These are phyloP conservation scores for Pitta sordida DNA, from an alignment of 2,113 vertebrate species.

Conservation along the genomic window DNA sequence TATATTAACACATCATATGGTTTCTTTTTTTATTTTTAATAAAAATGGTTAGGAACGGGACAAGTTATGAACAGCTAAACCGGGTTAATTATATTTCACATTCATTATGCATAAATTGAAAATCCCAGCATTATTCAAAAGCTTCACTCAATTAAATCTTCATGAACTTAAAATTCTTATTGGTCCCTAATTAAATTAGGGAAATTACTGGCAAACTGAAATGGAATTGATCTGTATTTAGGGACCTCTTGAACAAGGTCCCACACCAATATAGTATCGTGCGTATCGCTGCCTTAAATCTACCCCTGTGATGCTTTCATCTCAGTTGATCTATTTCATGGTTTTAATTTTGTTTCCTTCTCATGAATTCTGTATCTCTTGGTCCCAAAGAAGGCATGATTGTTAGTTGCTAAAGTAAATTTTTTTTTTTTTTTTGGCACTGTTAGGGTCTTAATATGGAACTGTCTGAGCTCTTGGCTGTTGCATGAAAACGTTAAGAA, in stretches of 20 bases:
- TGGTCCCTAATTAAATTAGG: slow-evolving; percentile 47
- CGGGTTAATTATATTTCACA: slow-evolving; percentile 60
- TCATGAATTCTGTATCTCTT: neutral
- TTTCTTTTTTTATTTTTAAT: neutral
- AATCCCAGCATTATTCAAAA: slow-evolving; percentile 50
- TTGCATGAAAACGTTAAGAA: neutral
- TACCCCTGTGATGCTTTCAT: neutral
- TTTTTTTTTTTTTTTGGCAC: neutral
- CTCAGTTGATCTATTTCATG: neutral
- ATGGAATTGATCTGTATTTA: slow-evolving; percentile 7
- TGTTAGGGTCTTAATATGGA: neutral
- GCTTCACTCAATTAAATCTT: slow-evolving; percentile 58
- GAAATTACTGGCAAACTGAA: slow-evolving; percentile 16
- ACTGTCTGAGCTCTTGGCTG: neutral
- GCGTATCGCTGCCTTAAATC: neutral
- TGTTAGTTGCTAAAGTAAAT: neutral
- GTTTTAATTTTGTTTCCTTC: slow-evolving; percentile 3
- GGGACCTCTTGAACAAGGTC: slow-evolving; percentile 16
- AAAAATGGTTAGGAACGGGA: neutral
- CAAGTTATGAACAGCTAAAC: slow-evolving; percentile 40
- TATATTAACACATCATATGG: neutral
- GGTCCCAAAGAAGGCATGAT: neutral
- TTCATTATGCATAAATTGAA: slow-evolving; percentile 58
- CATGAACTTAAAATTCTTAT: slow-evolving; percentile 47
- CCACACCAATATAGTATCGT: neutral